Conservation (phyloP, 2,797 vertebrate species). For the Choloepus didactylus region DNA sequence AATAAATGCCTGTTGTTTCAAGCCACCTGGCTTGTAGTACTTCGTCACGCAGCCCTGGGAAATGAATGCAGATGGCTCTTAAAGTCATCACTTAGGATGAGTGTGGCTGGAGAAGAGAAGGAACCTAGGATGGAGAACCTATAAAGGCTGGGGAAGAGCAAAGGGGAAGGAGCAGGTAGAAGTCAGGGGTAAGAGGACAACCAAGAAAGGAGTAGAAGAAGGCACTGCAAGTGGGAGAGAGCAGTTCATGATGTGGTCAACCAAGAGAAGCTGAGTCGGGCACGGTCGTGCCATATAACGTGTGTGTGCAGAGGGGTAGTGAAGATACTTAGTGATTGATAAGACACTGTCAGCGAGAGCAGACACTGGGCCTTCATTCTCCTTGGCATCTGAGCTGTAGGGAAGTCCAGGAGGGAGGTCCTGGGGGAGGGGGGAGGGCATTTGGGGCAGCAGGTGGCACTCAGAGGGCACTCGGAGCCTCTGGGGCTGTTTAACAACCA, state of each 20-base stretch:
- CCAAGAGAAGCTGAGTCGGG: rapidly evolving
- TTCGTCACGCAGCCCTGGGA: no score
- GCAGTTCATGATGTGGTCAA: rapidly evolving
- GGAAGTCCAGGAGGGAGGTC: not conserved
- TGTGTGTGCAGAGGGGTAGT: rapidly evolving
- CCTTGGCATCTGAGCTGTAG: not conserved
- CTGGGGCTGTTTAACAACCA: not conserved
- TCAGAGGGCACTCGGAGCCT: no score
- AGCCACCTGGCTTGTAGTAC: no score
- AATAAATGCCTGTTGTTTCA: no score
- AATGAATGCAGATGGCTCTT: no score
- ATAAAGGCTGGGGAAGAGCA: not conserved
- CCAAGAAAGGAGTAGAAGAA: not conserved
- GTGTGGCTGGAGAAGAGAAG: not conserved
- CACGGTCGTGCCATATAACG: not conserved
- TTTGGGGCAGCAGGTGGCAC: not conserved
- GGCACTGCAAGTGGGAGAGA: rapidly evolving
- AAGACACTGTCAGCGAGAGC: not conserved
- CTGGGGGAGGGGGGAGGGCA: not conserved
- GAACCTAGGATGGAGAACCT: not conserved
- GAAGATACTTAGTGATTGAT: rapidly evolving
- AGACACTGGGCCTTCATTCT: not conserved
- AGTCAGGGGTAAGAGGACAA: not conserved
- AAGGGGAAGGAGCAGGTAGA: not conserved
- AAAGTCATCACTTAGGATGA: not conserved